Base-by-base conservation (phyloP, 1,140 invertebrate species). In the Metopolophium dirhodum region DNA sequence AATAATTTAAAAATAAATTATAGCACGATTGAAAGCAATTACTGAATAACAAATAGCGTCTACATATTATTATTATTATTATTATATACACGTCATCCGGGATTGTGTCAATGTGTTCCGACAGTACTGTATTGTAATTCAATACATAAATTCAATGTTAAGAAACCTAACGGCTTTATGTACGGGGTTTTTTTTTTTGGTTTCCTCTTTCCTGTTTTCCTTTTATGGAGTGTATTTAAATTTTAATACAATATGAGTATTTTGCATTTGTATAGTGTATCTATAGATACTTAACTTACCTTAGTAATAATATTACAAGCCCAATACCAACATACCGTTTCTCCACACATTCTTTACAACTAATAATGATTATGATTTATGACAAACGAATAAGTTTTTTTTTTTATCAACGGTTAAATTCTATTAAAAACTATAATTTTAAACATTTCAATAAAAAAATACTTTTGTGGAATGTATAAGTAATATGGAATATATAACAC, bases 151-250 rank as follows among this genome's bases (percentile, higher is more conserved):
- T 49, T 77, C 26, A 61, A 41, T 61, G 86, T 90, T 57, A 57
- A 57, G 54, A 90, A 90, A 90, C 89, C 54, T 90, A 91, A 91
- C 90, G 90, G 90, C 37, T 91, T 68, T 6, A 57, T 41, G n/a
- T 49, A 87, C 87, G 47, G 49, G 22, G 11, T 26, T 90, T 41
- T 45, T 91, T 47, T 18, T 45, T 18, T 91, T 77, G 8, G 54
- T 77, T 91, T 77, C 57, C 41, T 45, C 26, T 77, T 91, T 91
- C 90, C 57, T 47, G 57, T 91, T 20, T 90, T 77, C 90, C 61
- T 91, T 45, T 77, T 77, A 47, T 47, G 45, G 45, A 68, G 54
- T 89, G 9, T 49, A 87, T 37, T 37, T 37, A 7, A 37, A 89
- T 89, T 54, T 26, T 37, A 89, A 57, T 57, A 49, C 86, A 87